These are phyloP conservation scores for Bruchidius siliquastri DNA, from an alignment of 2,888 invertebrate species.

Conservation along the genomic window DNA sequence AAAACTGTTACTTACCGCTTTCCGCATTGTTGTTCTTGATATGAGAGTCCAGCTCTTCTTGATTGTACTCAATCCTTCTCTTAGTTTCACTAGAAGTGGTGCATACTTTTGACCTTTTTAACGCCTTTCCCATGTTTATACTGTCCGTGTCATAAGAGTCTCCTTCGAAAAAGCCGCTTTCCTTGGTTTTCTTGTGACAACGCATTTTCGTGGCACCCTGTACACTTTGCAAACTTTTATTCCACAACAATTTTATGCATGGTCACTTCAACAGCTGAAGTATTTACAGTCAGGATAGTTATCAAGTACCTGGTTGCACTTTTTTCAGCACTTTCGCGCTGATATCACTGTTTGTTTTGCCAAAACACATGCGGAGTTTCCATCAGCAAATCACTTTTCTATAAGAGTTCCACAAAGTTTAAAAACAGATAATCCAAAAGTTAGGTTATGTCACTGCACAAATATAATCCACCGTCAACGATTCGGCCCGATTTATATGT, in stretches of 20 bases:
- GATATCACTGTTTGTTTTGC: background rate
- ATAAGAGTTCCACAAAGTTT: background rate
- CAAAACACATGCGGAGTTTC: background rate
- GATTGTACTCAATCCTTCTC: slow-evolving; percentile 37
- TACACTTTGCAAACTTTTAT: background rate
- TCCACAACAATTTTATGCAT: background rate
- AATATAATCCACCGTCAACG: background rate
- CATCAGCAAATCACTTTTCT: background rate
- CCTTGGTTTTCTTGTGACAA: slow-evolving; percentile 54
- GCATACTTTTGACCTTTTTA: slow-evolving; percentile 45
- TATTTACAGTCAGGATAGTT: background rate
- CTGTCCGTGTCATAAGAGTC: slow-evolving; percentile 58
- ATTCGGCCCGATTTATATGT: background rate
- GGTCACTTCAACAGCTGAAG: background rate
- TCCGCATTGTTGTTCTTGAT: slow-evolving; percentile 11
- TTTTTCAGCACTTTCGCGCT: background rate
- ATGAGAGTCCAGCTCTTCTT: slow-evolving; percentile 40
- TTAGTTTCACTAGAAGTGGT: slow-evolving; percentile 39
- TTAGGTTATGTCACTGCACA: slow-evolving; percentile 19
- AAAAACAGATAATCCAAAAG: slow-evolving; percentile 7
- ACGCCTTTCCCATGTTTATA: slow-evolving; percentile 50
- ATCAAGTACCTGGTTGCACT: background rate
- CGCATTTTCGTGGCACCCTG: slow-evolving; percentile 38
- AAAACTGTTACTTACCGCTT: background rate
- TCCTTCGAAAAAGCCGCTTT: slow-evolving; percentile 81